These are phyloP conservation scores for Eospalax fontanierii DNA, from an alignment of 2,797 vertebrate genomes.

Conservation along the genomic window DNA sequence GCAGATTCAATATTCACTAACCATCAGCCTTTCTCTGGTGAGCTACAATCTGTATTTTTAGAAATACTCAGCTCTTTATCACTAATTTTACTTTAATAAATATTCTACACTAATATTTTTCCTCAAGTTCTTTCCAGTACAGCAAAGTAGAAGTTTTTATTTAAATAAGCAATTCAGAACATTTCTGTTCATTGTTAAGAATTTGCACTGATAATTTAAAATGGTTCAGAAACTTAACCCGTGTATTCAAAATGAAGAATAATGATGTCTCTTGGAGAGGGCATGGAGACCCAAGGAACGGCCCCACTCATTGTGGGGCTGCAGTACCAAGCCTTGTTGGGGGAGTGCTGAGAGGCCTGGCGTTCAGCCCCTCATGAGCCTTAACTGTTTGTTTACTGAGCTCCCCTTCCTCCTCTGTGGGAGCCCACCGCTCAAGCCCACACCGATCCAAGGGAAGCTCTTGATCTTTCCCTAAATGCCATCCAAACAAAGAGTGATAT, in stretches of 20 bases:
- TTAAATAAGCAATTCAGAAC: conserved; percentile 68
- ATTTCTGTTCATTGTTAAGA: conserved; percentile 68
- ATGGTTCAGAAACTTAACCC: conserved; percentile 74
- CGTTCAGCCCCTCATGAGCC: conserved; percentile 60
- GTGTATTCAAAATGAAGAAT: conserved; percentile 85
- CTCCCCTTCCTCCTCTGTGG: conserved; percentile 3
- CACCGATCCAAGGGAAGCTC: not conserved
- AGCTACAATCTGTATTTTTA: conserved; percentile 71
- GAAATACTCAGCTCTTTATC: conserved; percentile 64
- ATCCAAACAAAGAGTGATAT: conserved; percentile 68
- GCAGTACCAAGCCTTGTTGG: conserved; percentile 70
- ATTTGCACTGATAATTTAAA: conserved; percentile 31
- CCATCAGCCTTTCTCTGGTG: conserved; percentile 38
- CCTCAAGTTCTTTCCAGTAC: conserved; percentile 61
- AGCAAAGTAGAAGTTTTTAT: conserved; percentile 11
- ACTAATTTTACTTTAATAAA: conserved; percentile 68
- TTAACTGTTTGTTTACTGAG: not conserved
- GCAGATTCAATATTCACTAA: conserved; percentile 35
- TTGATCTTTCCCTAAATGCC: conserved; percentile 41
- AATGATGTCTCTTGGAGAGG: conserved; percentile 85
- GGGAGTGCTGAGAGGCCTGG: conserved; percentile 84
- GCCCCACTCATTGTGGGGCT: conserved; percentile 79
- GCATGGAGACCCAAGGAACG: conserved; percentile 84
- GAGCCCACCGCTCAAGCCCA: conserved; percentile 55
- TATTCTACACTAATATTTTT: conserved; percentile 73